Percentiles rank a stretch among this genome's conserved stretches.
Conservation (phyloP, 2,797 vertebrate species). For the Semaprochilodus insignis region DNA sequence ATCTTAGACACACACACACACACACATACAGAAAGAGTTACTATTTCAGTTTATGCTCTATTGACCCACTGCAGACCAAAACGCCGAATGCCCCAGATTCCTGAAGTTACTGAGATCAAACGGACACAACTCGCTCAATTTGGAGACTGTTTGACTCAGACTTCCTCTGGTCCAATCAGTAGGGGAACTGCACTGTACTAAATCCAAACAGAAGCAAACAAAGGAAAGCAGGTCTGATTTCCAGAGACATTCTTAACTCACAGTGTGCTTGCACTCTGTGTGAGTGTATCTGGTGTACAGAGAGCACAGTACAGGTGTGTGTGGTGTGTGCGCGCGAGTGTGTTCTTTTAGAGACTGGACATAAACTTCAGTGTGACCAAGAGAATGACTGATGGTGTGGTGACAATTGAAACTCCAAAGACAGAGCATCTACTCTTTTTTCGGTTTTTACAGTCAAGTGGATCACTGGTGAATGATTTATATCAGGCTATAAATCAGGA, state of each 20-base stretch:
- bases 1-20: constrained; percentile 65
- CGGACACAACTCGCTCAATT: constrained; percentile 57
- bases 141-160: constrained; percentile 59
- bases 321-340: constrained; percentile 47
- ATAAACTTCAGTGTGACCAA: constrained; percentile 4
- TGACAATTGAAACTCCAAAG: constrained; percentile 36
- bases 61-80: constrained; percentile 62
- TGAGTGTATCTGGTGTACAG: constrained; percentile 3
- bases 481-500: background rate
- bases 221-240: constrained; percentile 50
- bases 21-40: constrained; percentile 57
- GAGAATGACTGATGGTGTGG: constrained; percentile 42
- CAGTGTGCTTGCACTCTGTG: constrained; percentile 36
- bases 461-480: constrained; percentile 17
- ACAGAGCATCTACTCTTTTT: background rate
- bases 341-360: background rate
- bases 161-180: constrained; percentile 58
- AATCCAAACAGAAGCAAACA: constrained; percentile 50
- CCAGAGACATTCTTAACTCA: constrained; percentile 37
- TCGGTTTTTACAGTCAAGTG: constrained; percentile 4
- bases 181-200: constrained; percentile 53
- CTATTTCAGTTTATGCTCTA: constrained; percentile 63
- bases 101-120: constrained; percentile 54
- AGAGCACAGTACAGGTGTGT: constrained; percentile 49
- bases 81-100: constrained; percentile 60